Evolutionary conservation across 2,888 invertebrate genomes (phyloP).

Genomic region (Apodemia mormo): DNA sequence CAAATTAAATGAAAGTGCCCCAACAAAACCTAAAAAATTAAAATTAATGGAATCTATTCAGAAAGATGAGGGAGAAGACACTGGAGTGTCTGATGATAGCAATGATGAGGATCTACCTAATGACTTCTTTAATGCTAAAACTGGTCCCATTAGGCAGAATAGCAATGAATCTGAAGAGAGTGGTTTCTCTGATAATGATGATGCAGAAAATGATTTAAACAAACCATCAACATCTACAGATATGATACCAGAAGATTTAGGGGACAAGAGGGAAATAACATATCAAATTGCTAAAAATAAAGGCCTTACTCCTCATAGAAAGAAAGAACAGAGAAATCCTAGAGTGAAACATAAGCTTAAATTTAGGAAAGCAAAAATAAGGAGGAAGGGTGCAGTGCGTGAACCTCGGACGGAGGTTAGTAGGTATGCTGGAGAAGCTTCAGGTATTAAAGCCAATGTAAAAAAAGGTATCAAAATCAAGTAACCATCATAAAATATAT

Average conservation of each 20-base stretch:
- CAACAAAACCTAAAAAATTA: conserved; percentile 59
- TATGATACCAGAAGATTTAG: conserved; percentile 54
- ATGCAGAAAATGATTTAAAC: conserved; percentile 53
- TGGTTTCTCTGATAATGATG: conserved; percentile 71
- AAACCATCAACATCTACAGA: conserved; percentile 60
- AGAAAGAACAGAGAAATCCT: conserved; percentile 96
- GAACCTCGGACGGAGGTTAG: conserved; percentile 90
- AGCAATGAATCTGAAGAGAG: conserved; percentile 69
- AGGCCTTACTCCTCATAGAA: conserved; percentile 94
- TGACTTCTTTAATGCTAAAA: conserved; percentile 50
- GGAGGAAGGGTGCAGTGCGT: conserved; percentile 96
- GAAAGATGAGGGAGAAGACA: conserved; percentile 69
- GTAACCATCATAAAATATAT: conserved; percentile 49
- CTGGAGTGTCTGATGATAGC: conserved; percentile 70
- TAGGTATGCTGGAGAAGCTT: conserved; percentile 95
- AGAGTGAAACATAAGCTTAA: conserved; percentile 97
- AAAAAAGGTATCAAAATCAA: conserved; percentile 95
- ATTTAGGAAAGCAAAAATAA: conserved; percentile 94
- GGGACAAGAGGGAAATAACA: conserved; percentile 91
- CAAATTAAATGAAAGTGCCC: conserved; percentile 52
- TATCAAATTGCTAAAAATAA: conserved; percentile 98
- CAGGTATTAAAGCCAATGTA: conserved; percentile 95
- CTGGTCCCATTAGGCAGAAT: conserved; percentile 34
- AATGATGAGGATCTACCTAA: conserved; percentile 64
- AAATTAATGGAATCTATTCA: conserved; percentile 66